These are phyloP conservation scores for Acanthosepion pharaonis DNA, from an alignment of 2,888 invertebrate species.

Conservation along the genomic window DNA sequence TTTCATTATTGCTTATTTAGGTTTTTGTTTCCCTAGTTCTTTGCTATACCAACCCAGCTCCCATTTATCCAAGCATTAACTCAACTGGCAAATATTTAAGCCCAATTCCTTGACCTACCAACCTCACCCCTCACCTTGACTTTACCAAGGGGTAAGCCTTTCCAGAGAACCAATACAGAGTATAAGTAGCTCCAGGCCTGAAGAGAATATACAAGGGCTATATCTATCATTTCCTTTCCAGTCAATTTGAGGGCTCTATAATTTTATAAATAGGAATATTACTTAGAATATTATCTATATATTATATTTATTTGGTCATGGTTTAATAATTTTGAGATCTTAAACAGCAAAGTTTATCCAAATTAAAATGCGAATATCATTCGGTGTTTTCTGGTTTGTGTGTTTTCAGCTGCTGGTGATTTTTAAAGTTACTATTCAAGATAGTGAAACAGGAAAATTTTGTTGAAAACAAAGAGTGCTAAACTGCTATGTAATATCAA, in stretches of 20 bases:
- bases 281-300: background rate
- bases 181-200: background rate
- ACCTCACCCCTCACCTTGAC: background rate
- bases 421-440: background rate
- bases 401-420: background rate
- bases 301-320: too few relatives aligned
- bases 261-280: background rate
- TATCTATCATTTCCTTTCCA: background rate
- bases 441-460: too few relatives aligned
- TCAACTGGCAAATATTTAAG: background rate
- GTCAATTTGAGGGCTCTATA: background rate
- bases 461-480: too few relatives aligned
- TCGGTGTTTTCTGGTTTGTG: background rate
- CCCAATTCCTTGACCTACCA: background rate
- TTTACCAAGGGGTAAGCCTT: background rate
- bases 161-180: background rate
- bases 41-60: background rate
- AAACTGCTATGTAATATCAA: too few relatives aligned
- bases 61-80: conserved; percentile 9
- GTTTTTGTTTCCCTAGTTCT: background rate
- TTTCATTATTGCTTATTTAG: background rate
- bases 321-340: background rate
- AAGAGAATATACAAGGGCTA: background rate
- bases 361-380: background rate
- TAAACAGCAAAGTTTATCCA: background rate